These are phyloP conservation scores for Sturnira hondurensis DNA, from an alignment of 2,113 vertebrate species.

Conservation along the genomic window DNA sequence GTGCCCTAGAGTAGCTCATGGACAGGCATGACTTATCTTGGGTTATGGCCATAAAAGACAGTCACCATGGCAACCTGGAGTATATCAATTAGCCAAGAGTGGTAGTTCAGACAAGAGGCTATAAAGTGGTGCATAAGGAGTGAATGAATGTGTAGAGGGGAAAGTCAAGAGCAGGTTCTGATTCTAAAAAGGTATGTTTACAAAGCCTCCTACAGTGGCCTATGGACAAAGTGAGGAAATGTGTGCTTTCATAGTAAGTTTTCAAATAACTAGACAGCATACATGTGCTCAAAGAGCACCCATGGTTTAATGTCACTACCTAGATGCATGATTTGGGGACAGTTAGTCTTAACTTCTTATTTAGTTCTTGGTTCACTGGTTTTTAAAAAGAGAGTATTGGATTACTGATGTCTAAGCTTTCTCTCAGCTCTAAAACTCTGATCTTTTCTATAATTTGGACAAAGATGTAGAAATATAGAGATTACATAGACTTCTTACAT, in stretches of 20 bases:
- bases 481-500: not conserved
- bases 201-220: not conserved
- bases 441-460: not conserved
- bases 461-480: not conserved
- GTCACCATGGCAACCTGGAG: not conserved
- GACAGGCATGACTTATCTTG: not conserved
- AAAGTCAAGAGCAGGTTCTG: not conserved
- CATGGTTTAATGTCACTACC: not conserved
- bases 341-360: not conserved
- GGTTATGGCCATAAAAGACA: not conserved
- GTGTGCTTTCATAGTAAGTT: not conserved
- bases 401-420: not conserved
- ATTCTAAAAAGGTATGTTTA: not conserved
- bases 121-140: not conserved
- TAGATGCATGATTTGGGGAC: not conserved
- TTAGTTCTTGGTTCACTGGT: not conserved
- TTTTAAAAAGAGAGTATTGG: not conserved
- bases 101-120: not conserved
- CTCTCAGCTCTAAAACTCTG: not conserved
- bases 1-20: not conserved
- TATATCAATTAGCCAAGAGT: not conserved
- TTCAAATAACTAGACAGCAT: not conserved
- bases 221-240: not conserved
- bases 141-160: not conserved
- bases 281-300: not conserved